Base-by-base conservation (phyloP, 1,140 invertebrate species). In the Diachasma alloeum region DNA sequence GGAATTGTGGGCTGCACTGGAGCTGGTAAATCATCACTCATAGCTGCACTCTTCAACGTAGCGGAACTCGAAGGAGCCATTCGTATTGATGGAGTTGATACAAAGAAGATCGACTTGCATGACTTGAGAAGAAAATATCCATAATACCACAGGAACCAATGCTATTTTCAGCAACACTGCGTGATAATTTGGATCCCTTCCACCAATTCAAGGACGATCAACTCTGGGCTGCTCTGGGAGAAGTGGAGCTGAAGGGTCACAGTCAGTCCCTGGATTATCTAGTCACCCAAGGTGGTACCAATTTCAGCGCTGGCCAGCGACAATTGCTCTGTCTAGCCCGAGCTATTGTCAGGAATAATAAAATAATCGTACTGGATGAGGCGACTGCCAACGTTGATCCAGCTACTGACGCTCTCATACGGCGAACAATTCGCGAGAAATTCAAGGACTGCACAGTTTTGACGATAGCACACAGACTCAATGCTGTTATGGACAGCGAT, bases 1-100 rank as follows among this genome's bases (percentile, higher is more conserved):
- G 94, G 94, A 69, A 93, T 95, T 78, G 94, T 94, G 67, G 95
- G 95, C 26, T 87, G 94, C 44, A 96, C 95, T 0, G 96, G 96
- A 0, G 96, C 96, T 59, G 96, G 96, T 0, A 97, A 97, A 86
- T 94, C 94, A 0, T 96, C 95, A 0, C 81, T 97, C 0, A 93
- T 95, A 13, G 85, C 92, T 48, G 92, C 93, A 4, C 82, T 95
- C 0, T 95, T 95, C 80, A 88, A 93, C 19, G 80, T 94, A 73
- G 83, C 90, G 3, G 89, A 93, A 80, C 85, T 89, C 4, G 84
- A 91, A 36, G 93, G 92, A 6, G 26, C 76, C 31, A 91, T 96
- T 70, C 76, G 84, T 0, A 93, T 96, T 66, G 95, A 95, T 83
- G 90, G 86, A 0, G 77, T 93, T 5, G 89, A 93, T 79, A 92